phyloP scores from a whole-genome alignment of 2,113 vertebrate genomes.

The Heptranchias perlo region DNA sequence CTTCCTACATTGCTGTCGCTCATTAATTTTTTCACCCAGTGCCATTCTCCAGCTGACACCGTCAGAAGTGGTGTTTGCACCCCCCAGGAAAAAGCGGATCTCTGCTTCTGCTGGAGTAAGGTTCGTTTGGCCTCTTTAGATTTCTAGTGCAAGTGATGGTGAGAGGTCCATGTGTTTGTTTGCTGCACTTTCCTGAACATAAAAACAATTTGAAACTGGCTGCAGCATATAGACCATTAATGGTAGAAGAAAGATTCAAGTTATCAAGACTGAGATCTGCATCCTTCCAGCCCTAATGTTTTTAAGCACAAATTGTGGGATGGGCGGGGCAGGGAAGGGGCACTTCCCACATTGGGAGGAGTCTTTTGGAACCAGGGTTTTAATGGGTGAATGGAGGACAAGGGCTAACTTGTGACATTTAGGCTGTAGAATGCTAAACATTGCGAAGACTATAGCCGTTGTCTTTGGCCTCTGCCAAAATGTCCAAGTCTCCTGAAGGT shows the following conservation, averaged over 20 bases:
- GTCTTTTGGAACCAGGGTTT: neutral
- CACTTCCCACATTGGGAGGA: neutral
- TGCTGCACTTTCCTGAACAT: too few species aligned
- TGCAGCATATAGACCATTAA: neutral
- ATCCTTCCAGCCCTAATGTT: neutral
- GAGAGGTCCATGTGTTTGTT: neutral
- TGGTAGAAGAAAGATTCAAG: neutral
- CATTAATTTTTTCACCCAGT: neutral
- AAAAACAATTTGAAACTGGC: too few species aligned
- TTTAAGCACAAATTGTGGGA: neutral
- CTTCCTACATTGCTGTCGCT: neutral
- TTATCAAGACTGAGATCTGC: neutral
- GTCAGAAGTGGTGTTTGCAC: neutral
- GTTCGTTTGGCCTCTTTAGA: neutral
- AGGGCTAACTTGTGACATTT: neutral
- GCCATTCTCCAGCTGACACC: neutral
- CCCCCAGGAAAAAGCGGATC: neutral
- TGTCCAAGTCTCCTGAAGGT: neutral
- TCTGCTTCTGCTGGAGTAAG: neutral
- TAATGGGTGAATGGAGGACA: neutral
- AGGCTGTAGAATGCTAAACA: neutral
- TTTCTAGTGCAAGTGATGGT: neutral
- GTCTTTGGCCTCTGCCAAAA: neutral
- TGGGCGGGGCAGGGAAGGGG: neutral
- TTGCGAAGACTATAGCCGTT: neutral